A percentile compares a stretch with the other conserved stretches of the same genome.
These are phyloP conservation scores for Actinia tenebrosa DNA, from an alignment of 64 coral and sea anemone genomes.

Conservation along the genomic window DNA sequence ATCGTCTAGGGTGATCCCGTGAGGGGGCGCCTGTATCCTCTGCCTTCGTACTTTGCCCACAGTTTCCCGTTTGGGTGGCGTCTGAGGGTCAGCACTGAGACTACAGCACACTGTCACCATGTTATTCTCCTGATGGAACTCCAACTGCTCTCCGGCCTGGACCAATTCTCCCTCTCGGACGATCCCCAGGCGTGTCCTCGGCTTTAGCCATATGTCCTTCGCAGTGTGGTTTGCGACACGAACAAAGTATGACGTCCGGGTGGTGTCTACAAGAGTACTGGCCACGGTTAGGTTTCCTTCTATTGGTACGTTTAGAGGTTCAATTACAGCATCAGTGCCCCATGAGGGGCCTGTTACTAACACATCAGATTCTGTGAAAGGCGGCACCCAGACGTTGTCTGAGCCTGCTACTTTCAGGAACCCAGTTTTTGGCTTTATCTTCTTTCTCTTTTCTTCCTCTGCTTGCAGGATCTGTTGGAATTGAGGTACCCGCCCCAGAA, in stretches of 20 bases:
- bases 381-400: conserved; percentile 19
- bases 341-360: conserved; percentile 24
- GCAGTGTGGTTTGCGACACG: conserved; percentile 24
- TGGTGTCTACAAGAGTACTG: conserved; percentile 42
- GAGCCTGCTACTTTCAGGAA: conserved; percentile 37
- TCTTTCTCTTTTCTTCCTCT: neutral
- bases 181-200: conserved; percentile 30
- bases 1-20: conserved; percentile 27
- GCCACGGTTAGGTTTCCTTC: conserved; percentile 37
- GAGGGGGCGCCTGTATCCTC: neutral
- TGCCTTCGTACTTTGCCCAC: neutral
- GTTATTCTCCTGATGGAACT: conserved; percentile 17
- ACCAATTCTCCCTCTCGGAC: conserved; percentile 11
- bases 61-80: conserved; percentile 14
- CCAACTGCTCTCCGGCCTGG: conserved; percentile 14
- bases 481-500: conserved; percentile 30
- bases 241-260: conserved; percentile 32
- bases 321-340: neutral
- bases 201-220: conserved; percentile 46
- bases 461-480: conserved; percentile 44
- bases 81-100: conserved; percentile 11
- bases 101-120: conserved; percentile 25
- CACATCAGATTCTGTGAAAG: conserved; percentile 14
- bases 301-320: conserved; percentile 28
- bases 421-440: conserved; percentile 25